Evolutionary conservation across 1,140 invertebrate genomes (phyloP).

Genomic region (Ectropis grisescens): DNA sequence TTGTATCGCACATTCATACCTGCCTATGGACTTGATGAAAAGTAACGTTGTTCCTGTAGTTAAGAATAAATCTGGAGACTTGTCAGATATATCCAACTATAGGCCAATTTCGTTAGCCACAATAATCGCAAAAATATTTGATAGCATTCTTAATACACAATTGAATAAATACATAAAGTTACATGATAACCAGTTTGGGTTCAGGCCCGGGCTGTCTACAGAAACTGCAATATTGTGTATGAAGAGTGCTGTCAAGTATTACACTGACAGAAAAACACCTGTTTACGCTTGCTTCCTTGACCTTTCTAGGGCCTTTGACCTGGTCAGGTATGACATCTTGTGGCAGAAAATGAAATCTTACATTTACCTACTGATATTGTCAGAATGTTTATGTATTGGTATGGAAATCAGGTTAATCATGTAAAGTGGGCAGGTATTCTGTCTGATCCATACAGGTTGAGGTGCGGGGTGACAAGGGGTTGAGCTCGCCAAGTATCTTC

Average conservation of each 20-base stretch:
- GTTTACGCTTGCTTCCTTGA: too few species aligned
- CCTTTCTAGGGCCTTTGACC: slow-evolving; percentile 6
- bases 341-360: slow-evolving; percentile 2
- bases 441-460: slow-evolving; percentile 3
- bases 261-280: too few species aligned
- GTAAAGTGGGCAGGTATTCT: slow-evolving; percentile 4
- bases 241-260: too few species aligned
- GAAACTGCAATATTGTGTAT: too few species aligned
- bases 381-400: slow-evolving; percentile 3
- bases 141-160: too few species aligned
- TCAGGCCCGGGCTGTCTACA: too few species aligned
- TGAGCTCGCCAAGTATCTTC: slow-evolving; percentile 5
- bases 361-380: background rate
- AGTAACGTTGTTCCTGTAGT: slow-evolving; percentile 6
- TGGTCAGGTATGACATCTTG: slow-evolving; percentile 2
- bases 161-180: too few species aligned
- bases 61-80: slow-evolving; percentile 9
- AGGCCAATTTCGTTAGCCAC: slow-evolving; percentile 11
- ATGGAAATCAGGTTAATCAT: slow-evolving; percentile 4
- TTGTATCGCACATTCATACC: slow-evolving; percentile 6
- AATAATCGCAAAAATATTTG: too few species aligned
- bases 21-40: slow-evolving; percentile 5
- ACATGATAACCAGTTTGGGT: too few species aligned
- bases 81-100: slow-evolving; percentile 7
- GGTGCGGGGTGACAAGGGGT: slow-evolving; percentile 7